Percentiles rank a stretch among this genome's conserved stretches.
Evolutionary conservation across 2,888 invertebrate species (phyloP).

Genomic region (Xestia sexstrigata): DNA sequence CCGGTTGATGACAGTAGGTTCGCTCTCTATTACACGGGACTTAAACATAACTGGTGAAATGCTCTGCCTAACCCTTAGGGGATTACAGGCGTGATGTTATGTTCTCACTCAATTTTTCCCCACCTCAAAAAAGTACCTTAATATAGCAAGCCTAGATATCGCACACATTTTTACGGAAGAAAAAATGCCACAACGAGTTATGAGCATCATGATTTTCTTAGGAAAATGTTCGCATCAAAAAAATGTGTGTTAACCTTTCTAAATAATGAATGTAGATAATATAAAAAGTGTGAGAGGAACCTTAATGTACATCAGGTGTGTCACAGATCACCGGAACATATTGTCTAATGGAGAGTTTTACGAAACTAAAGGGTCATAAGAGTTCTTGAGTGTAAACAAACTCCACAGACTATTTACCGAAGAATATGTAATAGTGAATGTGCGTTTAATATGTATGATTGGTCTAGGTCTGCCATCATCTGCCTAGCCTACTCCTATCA

Average conservation of each 20-base stretch:
- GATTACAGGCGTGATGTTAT: no score
- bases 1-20: no score
- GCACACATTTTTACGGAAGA: conserved; percentile 1
- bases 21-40: no score
- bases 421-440: no score
- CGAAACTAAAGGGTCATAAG: background rate
- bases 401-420: no score
- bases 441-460: background rate
- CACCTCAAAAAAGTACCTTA: background rate
- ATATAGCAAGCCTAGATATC: background rate
- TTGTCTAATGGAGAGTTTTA: background rate
- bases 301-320: conserved; percentile 37
- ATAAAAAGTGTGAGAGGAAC: conserved; percentile 6
- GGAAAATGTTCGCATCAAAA: conserved; percentile 53
- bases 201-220: conserved; percentile 37
- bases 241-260: conserved; percentile 53
- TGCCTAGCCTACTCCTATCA: background rate
- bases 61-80: no score
- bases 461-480: background rate
- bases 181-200: conserved; percentile 32
- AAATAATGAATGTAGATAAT: conserved; percentile 53
- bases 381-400: background rate
- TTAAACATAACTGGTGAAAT: no score
- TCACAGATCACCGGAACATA: conserved; percentile 12
- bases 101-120: background rate